Evolutionary conservation across 1,140 invertebrate species (phyloP).

Genomic region (Amyelois transitella): DNA sequence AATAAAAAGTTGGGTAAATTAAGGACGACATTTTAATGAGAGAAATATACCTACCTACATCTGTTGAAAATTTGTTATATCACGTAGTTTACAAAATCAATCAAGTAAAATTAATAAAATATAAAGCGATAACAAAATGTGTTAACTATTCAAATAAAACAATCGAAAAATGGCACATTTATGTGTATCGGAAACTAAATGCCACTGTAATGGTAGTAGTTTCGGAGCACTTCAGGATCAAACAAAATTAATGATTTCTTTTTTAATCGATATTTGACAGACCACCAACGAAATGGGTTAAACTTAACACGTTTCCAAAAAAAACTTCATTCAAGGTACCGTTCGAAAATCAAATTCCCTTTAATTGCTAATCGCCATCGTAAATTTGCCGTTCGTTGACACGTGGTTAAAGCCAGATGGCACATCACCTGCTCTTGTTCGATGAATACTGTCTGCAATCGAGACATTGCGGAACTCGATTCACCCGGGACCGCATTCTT

Average conservation of each 20-base stretch:
- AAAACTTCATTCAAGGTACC: slow-evolving; percentile 23
- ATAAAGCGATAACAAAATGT: no score
- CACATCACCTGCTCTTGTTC: slow-evolving; percentile 49
- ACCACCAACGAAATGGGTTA: background rate
- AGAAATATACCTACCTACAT: no score
- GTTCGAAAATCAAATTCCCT: slow-evolving; percentile 40
- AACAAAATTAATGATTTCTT: background rate
- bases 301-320: slow-evolving; percentile 28
- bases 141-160: slow-evolving; percentile 7
- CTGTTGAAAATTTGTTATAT: no score
- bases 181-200: background rate
- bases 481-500: slow-evolving; percentile 49
- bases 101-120: no score
- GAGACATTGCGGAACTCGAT: slow-evolving; percentile 41
- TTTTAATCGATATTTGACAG: background rate
- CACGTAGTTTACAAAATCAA: no score
- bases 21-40: slow-evolving; percentile 3
- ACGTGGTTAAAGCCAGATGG: slow-evolving; percentile 56
- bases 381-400: slow-evolving; percentile 41
- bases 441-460: slow-evolving; percentile 16
- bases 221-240: background rate
- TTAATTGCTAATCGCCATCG: slow-evolving; percentile 43
- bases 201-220: background rate
- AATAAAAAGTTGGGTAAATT: no score
- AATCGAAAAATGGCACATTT: background rate